phyloP scores from a whole-genome alignment of 2,797 vertebrate genomes.

The Muraenolepis orangiensis region DNA sequence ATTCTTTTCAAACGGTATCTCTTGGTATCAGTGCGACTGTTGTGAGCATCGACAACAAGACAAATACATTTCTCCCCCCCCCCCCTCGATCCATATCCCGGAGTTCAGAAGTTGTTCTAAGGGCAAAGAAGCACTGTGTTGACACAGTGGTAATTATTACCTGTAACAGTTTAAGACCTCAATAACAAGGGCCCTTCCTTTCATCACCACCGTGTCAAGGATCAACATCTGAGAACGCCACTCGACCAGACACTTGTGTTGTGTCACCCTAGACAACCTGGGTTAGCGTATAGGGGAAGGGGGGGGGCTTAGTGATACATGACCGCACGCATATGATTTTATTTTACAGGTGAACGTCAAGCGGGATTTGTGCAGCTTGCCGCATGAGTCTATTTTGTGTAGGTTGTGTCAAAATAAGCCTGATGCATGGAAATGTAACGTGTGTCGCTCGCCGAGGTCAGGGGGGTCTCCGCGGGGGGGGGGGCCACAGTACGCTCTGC shows the following conservation, averaged over 20 bases:
- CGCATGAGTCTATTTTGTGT: conserved; percentile 29
- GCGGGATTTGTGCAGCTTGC: conserved; percentile 36
- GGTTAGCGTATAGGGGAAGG: conserved; percentile 8
- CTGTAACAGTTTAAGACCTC: conserved; percentile 41
- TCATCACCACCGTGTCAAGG: conserved; percentile 43
- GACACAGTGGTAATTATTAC: conserved; percentile 61
- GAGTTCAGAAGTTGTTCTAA: not conserved
- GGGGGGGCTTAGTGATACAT: conserved; percentile 12
- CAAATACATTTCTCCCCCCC: not conserved
- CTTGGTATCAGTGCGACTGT: not conserved
- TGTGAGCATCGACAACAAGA: not conserved
- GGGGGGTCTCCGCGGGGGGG: too few species aligned
- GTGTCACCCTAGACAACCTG: conserved; percentile 13
- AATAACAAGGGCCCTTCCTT: conserved; percentile 54
- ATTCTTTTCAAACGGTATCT: not conserved
- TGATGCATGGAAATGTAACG: too few species aligned
- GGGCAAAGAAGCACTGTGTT: conserved; percentile 12
- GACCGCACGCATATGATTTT: not conserved
- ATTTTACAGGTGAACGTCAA: conserved; percentile 31
- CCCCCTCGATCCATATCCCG: not conserved
- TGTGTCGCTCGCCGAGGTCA: too few species aligned
- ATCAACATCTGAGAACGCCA: conserved; percentile 36
- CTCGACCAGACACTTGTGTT: conserved; percentile 25
- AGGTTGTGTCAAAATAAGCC: too few species aligned
- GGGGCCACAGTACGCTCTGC: too few species aligned